Percentiles rank a stretch among this genome's conserved stretches.
These are phyloP conservation scores for Listronotus oregonensis DNA, from an alignment of 1,140 invertebrate species.

Conservation along the genomic window DNA sequence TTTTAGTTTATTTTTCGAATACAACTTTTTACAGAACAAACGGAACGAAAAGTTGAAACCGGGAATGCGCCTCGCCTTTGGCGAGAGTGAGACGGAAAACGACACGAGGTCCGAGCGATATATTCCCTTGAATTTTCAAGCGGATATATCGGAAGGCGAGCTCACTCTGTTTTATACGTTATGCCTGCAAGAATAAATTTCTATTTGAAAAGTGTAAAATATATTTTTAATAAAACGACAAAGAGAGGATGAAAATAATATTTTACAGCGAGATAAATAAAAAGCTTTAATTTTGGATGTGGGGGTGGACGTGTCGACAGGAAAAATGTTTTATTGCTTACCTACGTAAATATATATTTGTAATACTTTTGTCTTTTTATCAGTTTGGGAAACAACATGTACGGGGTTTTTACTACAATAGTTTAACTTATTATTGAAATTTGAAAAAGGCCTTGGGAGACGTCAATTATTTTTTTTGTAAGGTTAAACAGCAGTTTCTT, in stretches of 20 bases:
- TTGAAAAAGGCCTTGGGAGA: too few relatives aligned
- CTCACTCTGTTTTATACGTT: slow-evolving; percentile 10
- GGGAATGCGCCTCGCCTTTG: slow-evolving; percentile 27
- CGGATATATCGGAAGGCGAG: neutral
- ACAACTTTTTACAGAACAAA: slow-evolving; percentile 39
- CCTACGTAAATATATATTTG: too few relatives aligned
- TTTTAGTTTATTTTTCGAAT: slow-evolving; percentile 39
- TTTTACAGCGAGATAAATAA: slow-evolving; percentile 19
- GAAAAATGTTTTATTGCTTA: neutral
- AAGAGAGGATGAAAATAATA: slow-evolving; percentile 23
- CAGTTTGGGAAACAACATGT: too few relatives aligned
- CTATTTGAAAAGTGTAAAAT: slow-evolving; percentile 34
- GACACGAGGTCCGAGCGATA: slow-evolving; percentile 9
- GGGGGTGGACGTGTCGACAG: neutral
- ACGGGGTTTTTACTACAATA: too few relatives aligned
- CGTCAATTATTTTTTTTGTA: too few relatives aligned
- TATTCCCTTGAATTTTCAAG: slow-evolving; percentile 33
- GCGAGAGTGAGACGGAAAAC: slow-evolving; percentile 16
- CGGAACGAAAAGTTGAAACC: slow-evolving; percentile 32
- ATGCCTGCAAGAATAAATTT: slow-evolving; percentile 29
- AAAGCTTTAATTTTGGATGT: slow-evolving; percentile 5
- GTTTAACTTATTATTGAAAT: too few relatives aligned
- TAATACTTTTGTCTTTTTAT: too few relatives aligned
- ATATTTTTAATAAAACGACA: slow-evolving; percentile 36
- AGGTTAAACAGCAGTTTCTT: too few relatives aligned